phyloP scores from a whole-genome alignment of 1,140 invertebrate genomes.

The Cydia amplana region DNA sequence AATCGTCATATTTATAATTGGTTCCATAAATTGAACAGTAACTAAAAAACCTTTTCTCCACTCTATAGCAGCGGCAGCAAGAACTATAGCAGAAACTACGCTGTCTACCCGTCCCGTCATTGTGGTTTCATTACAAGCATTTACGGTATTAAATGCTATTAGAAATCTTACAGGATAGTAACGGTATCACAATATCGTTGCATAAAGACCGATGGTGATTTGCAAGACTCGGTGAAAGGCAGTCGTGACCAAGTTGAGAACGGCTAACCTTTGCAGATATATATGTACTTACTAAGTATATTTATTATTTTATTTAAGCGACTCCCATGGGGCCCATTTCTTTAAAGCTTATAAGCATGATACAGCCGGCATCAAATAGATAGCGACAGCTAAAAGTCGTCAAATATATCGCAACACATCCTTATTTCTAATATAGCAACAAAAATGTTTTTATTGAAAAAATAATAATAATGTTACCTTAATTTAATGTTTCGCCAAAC shows the following conservation, averaged over 20 bases:
- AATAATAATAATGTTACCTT: too few species aligned
- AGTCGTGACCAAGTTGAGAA: slow-evolving; percentile 14
- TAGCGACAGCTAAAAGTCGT: too few species aligned
- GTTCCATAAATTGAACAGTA: too few species aligned
- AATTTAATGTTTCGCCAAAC: too few species aligned
- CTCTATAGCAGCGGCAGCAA: not conserved
- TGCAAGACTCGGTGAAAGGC: slow-evolving; percentile 31
- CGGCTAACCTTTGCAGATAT: slow-evolving; percentile 18
- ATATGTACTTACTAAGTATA: not conserved
- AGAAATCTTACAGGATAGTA: not conserved
- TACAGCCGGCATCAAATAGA: too few species aligned
- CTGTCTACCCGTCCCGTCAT: not conserved
- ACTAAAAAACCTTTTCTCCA: not conserved
- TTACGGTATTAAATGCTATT: not conserved
- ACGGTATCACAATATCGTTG: slow-evolving; percentile 17
- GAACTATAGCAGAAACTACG: not conserved
- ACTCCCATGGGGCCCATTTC: not conserved
- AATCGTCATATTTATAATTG: too few species aligned
- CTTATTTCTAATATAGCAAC: too few species aligned
- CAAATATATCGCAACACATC: too few species aligned
- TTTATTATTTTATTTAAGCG: not conserved
- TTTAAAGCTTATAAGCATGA: not conserved
- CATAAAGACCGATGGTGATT: slow-evolving; percentile 25
- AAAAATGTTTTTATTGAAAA: too few species aligned
- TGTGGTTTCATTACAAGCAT: not conserved